A percentile compares a stretch with the other conserved stretches of the same genome.
phyloP scores from a whole-genome alignment of 2,888 invertebrate species.

The Acanthosoma haemorrhoidale region DNA sequence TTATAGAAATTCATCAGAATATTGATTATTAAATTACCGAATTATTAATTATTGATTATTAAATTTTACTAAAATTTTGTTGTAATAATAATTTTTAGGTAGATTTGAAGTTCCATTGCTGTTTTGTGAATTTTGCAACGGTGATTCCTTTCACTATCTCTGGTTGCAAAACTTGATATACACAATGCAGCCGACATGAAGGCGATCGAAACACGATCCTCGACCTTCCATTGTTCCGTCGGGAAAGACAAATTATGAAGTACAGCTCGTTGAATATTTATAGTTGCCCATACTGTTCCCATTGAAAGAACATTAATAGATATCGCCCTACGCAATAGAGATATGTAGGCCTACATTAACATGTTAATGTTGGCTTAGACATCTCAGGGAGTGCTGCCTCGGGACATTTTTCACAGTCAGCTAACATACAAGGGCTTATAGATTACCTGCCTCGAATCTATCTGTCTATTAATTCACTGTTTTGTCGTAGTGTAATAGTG shows the following conservation, averaged over 20 bases:
- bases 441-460: neutral
- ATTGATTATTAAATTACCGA: too few relatives aligned
- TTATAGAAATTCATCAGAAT: too few relatives aligned
- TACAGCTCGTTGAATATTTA: neutral
- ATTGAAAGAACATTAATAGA: neutral
- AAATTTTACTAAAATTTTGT: too few relatives aligned
- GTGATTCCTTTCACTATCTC: too few relatives aligned
- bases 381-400: too few relatives aligned
- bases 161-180: neutral
- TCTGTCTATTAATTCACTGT: neutral
- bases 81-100: too few relatives aligned
- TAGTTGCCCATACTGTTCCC: too few relatives aligned
- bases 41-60: too few relatives aligned
- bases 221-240: neutral
- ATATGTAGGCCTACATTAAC: neutral
- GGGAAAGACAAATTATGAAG: neutral
- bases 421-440: neutral
- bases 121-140: too few relatives aligned
- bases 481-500: neutral
- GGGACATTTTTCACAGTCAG: too few relatives aligned
- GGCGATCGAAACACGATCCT: neutral
- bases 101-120: too few relatives aligned
- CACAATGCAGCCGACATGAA: neutral
- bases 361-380: conserved; percentile 5
- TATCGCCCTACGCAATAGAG: neutral